Evolutionary conservation across 2,888 invertebrate genomes (phyloP).

Genomic region (Petrophora chlorosata): DNA sequence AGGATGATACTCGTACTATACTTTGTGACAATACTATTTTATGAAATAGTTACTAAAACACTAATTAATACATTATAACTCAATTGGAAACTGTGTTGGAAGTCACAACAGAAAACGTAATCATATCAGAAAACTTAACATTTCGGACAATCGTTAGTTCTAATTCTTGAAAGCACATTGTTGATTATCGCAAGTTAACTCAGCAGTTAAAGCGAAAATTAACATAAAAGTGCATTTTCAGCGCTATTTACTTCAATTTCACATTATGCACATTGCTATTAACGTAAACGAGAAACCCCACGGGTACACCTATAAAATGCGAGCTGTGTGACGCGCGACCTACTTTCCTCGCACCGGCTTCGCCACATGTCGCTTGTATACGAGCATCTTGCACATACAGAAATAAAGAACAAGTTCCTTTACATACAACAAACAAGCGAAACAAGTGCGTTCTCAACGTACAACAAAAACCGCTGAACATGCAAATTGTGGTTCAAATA

Average conservation of each 20-base stretch:
- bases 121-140: no score
- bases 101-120: no score
- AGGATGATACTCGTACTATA: no score
- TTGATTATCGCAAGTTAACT: no score
- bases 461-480: constrained; percentile 59
- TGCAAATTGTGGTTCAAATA: constrained; percentile 71
- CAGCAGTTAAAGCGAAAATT: not conserved
- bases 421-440: constrained; percentile 15
- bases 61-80: no score
- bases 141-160: no score
- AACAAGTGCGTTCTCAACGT: constrained; percentile 32
- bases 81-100: no score
- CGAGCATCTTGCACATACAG: constrained; percentile 49
- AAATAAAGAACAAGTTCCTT: constrained; percentile 59
- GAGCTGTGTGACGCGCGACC: constrained; percentile 77
- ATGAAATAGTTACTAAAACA: no score
- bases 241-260: constrained; percentile 35
- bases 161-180: no score
- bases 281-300: constrained; percentile 64
- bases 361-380: constrained; percentile 65
- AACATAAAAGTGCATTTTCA: constrained; percentile 23
- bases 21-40: no score
- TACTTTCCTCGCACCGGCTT: constrained; percentile 74
- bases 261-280: constrained; percentile 40
- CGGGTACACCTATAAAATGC: constrained; percentile 74